Evolutionary conservation across 2,797 vertebrate species (phyloP).

Genomic region (Benthosema pterotum): DNA sequence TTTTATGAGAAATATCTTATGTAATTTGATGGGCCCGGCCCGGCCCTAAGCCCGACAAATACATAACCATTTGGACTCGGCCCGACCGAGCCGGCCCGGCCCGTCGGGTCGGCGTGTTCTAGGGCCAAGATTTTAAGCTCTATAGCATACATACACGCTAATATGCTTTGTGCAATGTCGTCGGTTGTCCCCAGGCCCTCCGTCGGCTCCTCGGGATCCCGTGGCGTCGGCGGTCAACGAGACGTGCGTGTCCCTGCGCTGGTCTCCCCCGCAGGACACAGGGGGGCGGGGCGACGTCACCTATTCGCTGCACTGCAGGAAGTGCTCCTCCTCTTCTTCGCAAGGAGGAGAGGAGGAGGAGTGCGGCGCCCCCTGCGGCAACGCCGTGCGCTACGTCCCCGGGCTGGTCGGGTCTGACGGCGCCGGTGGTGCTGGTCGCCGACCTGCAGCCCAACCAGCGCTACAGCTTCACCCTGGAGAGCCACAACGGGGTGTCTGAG

Average conservation of each 20-base stretch:
- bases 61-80: no score
- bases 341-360: slow-evolving; percentile 34
- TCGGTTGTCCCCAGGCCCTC: slow-evolving; percentile 69
- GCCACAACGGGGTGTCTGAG: slow-evolving; percentile 83
- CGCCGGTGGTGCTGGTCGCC: slow-evolving; percentile 74
- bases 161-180: no score
- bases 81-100: no score
- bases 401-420: slow-evolving; percentile 80
- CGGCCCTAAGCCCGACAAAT: no score
- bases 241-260: slow-evolving; percentile 84
- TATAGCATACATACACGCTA: no score
- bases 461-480: slow-evolving; percentile 84
- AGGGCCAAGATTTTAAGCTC: no score
- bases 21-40: no score
- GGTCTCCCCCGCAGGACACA: slow-evolving; percentile 79
- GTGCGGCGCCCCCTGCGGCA: slow-evolving; percentile 78
- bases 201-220: slow-evolving; percentile 83
- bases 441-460: slow-evolving; percentile 85
- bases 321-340: slow-evolving; percentile 56
- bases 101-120: no score
- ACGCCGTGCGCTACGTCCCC: slow-evolving; percentile 81
- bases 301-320: slow-evolving; percentile 83
- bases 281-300: slow-evolving; percentile 82
- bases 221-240: slow-evolving; percentile 84
- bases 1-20: no score